Evolutionary conservation across 2,113 vertebrate species (phyloP).

Genomic region (Istiophorus platypterus): DNA sequence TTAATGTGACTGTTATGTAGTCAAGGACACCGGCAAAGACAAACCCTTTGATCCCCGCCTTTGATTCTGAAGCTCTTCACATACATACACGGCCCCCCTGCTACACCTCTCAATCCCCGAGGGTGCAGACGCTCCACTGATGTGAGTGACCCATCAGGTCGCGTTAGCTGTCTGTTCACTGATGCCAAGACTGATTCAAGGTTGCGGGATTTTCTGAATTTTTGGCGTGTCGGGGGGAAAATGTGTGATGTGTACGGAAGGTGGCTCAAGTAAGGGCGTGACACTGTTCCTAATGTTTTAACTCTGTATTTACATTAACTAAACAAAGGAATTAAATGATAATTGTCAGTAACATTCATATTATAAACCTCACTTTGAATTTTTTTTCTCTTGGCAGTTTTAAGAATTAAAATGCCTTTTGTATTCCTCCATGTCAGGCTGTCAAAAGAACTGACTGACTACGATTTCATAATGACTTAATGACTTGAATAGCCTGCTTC

Average conservation of each 20-base stretch:
- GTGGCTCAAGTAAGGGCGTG: neutral
- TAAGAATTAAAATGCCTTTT: slow-evolving; percentile 32
- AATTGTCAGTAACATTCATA: neutral
- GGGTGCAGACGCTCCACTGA: slow-evolving; percentile 56
- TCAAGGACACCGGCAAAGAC: slow-evolving; percentile 58
- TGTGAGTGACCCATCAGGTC: slow-evolving; percentile 69
- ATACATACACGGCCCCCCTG: slow-evolving; percentile 13
- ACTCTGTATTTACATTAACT: neutral
- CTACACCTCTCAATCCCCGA: slow-evolving; percentile 42
- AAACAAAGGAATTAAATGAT: neutral
- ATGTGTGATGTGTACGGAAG: slow-evolving; percentile 28
- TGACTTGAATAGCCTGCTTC: slow-evolving; percentile 29
- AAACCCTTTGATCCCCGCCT: slow-evolving; percentile 52
- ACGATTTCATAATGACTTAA: slow-evolving; percentile 32
- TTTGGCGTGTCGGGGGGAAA: slow-evolving; percentile 36
- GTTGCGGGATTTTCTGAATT: slow-evolving; percentile 54
- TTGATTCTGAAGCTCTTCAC: slow-evolving; percentile 61
- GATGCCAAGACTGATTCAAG: slow-evolving; percentile 63
- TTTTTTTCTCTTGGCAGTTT: slow-evolving; percentile 28
- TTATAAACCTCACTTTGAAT: slow-evolving; percentile 17
- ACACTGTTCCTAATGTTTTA: neutral
- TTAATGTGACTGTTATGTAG: slow-evolving; percentile 45
- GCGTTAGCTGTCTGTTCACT: slow-evolving; percentile 60
- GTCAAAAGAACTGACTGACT: slow-evolving; percentile 24
- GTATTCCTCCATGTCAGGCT: neutral